Percentiles rank a stretch among this genome's conserved stretches.
Conservation (phyloP, 2,888 invertebrate genomes). For the Pachymerium ferrugineum region DNA sequence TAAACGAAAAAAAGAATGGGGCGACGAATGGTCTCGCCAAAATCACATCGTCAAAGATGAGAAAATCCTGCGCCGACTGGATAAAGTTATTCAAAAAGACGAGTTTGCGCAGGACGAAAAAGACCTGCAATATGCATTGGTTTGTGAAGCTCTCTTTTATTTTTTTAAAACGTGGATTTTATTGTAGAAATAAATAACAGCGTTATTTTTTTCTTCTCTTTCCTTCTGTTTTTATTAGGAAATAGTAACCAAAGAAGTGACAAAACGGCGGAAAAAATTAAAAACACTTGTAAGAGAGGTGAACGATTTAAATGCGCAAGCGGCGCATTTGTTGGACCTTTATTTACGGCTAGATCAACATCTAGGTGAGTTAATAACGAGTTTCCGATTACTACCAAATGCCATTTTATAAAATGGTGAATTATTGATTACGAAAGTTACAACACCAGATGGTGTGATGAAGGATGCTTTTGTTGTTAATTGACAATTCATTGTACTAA, state of each 20-base stretch:
- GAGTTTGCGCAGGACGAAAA: not conserved
- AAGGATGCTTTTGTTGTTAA: no score
- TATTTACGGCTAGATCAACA: conserved; percentile 51
- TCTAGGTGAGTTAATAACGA: conserved; percentile 47
- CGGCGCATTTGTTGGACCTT: conserved; percentile 47
- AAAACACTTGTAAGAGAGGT: conserved; percentile 39
- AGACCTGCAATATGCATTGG: conserved; percentile 1
- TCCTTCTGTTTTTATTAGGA: conserved; percentile 40
- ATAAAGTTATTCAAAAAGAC: not conserved
- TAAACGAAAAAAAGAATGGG: not conserved
- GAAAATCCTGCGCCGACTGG: not conserved
- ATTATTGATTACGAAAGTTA: no score
- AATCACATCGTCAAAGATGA: conserved; percentile 1
- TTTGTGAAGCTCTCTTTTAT: no score
- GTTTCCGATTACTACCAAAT: no score
- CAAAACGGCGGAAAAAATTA: conserved; percentile 38
- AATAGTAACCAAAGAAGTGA: conserved; percentile 40
- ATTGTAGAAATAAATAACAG: no score
- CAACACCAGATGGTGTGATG: no score
- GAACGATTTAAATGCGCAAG: conserved; percentile 38
- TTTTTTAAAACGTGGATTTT: no score
- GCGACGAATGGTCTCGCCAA: not conserved
- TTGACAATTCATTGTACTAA: no score
- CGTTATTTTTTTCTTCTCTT: no score
- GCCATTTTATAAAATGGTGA: no score